Conservation (phyloP, 2,797 vertebrate genomes). For the Anguilla obscura region DNA sequence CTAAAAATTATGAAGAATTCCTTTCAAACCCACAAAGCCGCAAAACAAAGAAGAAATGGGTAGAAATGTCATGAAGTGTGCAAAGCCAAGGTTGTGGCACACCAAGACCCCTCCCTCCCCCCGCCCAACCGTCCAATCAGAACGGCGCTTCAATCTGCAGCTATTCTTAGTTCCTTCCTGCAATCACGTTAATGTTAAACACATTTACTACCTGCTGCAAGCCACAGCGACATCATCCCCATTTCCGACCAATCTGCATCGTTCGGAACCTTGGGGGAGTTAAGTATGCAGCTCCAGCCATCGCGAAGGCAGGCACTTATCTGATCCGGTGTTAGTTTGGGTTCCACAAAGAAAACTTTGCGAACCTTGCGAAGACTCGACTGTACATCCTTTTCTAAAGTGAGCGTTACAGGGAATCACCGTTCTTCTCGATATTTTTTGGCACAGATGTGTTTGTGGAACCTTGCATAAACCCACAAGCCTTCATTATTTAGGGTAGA, state of each 20-base stretch:
- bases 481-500: background rate
- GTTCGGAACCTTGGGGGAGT: background rate
- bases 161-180: slow-evolving; percentile 13
- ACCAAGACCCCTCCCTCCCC: background rate
- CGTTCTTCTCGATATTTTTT: background rate
- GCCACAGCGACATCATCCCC: background rate
- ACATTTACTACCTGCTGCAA: slow-evolving; percentile 9
- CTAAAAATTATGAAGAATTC: background rate
- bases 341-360: background rate
- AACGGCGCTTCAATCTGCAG: background rate
- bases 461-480: background rate
- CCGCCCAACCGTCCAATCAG: background rate
- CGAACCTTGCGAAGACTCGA: background rate
- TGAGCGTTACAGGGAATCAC: background rate
- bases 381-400: background rate
- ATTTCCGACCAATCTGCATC: background rate
- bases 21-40: background rate
- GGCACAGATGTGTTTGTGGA: background rate
- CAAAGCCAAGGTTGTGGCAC: background rate
- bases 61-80: background rate
- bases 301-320: background rate
- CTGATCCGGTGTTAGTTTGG: background rate
- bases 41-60: background rate
- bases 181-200: slow-evolving; percentile 10
- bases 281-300: background rate